A percentile compares a stretch with the other conserved stretches of the same genome.
Conservation (phyloP, 1,140 invertebrate species). For the Colletes gigas region DNA sequence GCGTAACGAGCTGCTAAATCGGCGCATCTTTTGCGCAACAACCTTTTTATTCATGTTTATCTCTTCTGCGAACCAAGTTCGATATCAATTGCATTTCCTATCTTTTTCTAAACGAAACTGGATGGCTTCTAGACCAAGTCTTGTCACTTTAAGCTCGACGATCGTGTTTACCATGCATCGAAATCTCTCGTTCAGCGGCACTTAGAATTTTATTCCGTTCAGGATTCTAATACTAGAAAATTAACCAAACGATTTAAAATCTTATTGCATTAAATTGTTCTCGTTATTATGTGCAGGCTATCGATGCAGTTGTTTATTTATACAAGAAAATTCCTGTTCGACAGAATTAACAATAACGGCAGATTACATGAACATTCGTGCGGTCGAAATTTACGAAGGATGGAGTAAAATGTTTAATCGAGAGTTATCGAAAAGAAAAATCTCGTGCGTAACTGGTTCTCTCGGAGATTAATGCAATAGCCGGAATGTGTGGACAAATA, state of each 20-base stretch:
- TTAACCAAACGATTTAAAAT: no score
- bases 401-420: background rate
- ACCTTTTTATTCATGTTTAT: conserved; percentile 32
- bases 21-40: conserved; percentile 31
- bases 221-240: no score
- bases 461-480: conserved; percentile 4
- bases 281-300: no score
- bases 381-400: background rate
- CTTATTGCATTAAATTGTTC: no score
- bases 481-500: conserved; percentile 35
- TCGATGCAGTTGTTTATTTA: no score
- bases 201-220: no score
- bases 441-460: conserved; percentile 40
- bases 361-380: background rate
- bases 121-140: background rate
- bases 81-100: background rate
- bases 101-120: no score
- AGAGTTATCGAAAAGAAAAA: conserved; percentile 26
- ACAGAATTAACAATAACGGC: background rate
- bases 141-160: background rate
- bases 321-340: no score
- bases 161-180: background rate
- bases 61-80: conserved; percentile 37
- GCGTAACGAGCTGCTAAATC: conserved; percentile 50
- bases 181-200: background rate